phyloP scores from a whole-genome alignment of 2,113 vertebrate species.

The Lutjanus erythropterus region DNA sequence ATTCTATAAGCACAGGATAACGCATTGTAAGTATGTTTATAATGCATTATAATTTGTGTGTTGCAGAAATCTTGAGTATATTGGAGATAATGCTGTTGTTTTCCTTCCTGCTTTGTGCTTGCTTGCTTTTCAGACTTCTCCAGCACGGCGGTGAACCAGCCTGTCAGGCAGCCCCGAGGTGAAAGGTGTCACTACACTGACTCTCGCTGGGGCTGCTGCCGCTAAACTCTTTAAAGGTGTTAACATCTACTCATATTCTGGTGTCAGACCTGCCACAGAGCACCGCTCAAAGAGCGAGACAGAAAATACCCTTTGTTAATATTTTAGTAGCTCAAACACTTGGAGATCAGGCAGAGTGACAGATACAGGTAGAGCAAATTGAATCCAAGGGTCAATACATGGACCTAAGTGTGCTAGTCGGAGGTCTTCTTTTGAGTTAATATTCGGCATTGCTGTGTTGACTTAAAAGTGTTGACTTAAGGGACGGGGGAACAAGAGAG shows the following conservation, averaged over 20 bases:
- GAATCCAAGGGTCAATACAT: slow-evolving; percentile 45
- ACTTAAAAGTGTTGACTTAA: slow-evolving; percentile 52
- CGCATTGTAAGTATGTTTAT: too few relatives aligned
- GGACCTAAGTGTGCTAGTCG: neutral
- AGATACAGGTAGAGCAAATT: slow-evolving; percentile 28
- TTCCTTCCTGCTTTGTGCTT: neutral
- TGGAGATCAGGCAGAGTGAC: slow-evolving; percentile 41
- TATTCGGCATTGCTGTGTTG: slow-evolving; percentile 24
- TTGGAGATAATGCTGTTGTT: neutral
- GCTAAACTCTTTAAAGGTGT: slow-evolving; percentile 37
- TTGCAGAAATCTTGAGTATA: neutral
- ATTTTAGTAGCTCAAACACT: slow-evolving; percentile 48
- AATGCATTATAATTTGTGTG: too few relatives aligned
- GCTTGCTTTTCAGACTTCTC: neutral
- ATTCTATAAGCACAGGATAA: too few relatives aligned
- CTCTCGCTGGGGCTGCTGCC: slow-evolving; percentile 14
- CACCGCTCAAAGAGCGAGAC: neutral
- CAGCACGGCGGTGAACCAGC: neutral
- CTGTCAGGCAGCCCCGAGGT: slow-evolving; percentile 38
- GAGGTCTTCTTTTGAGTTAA: slow-evolving; percentile 51
- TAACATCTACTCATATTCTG: slow-evolving; percentile 37
- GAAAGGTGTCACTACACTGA: slow-evolving; percentile 24
- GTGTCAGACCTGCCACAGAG: slow-evolving; percentile 50
- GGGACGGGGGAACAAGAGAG: slow-evolving; percentile 6
- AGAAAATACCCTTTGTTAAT: slow-evolving; percentile 49